These are phyloP conservation scores for Coracias cyanogaster DNA, from an alignment of 2,797 vertebrate species.

Conservation along the genomic window DNA sequence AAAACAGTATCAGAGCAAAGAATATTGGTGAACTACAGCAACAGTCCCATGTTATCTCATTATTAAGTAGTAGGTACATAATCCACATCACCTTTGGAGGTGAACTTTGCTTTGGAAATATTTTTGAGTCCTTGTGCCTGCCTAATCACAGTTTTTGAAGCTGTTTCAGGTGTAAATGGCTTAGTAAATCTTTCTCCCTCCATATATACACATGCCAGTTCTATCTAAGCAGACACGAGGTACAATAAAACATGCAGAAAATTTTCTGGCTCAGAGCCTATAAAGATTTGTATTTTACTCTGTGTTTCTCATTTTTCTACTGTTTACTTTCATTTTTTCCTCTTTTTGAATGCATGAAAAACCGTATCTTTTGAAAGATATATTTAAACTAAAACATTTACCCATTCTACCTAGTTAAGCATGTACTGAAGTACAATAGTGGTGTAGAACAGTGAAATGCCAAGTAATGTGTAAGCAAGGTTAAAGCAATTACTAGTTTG, in stretches of 20 bases:
- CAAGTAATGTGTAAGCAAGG: not conserved
- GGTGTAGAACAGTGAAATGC: not conserved
- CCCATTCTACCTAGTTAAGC: not conserved
- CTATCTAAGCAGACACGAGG: constrained; percentile 9
- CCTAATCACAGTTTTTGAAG: constrained; percentile 21
- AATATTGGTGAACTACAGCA: not conserved
- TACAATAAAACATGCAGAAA: constrained; percentile 43
- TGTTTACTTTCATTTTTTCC: not conserved
- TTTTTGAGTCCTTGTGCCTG: not conserved
- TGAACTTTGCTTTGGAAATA: constrained; percentile 45
- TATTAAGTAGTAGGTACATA: not conserved
- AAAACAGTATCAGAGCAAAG: not conserved
- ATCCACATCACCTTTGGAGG: not conserved
- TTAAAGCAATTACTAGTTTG: not conserved
- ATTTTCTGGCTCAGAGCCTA: not conserved
- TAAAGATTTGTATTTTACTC: not conserved
- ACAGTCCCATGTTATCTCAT: not conserved
- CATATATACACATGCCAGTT: constrained; percentile 24
- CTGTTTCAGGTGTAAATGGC: constrained; percentile 35
- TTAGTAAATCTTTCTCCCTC: constrained; percentile 36
- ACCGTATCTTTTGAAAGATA: not conserved
- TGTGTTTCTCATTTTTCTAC: not conserved
- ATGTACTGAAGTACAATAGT: not conserved
- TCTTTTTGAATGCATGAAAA: not conserved
- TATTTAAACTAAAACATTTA: not conserved